Percentiles rank a stretch among this genome's conserved stretches.
phyloP scores from a whole-genome alignment of 2,797 vertebrate genomes.

The Enteromius radiatus region DNA sequence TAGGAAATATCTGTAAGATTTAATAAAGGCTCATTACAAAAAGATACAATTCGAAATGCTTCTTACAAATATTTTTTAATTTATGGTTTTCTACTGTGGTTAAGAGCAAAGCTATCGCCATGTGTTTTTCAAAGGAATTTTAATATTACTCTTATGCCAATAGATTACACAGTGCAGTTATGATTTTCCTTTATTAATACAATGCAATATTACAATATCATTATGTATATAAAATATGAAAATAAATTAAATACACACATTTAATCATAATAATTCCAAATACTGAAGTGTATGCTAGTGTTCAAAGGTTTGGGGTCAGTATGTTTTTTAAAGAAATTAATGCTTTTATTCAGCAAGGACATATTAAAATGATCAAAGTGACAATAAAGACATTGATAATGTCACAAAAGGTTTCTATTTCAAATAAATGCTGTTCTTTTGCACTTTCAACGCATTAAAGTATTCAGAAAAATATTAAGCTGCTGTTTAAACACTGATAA shows the following conservation, averaged over 20 bases:
- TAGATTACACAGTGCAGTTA: not conserved
- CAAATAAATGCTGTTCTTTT: not conserved
- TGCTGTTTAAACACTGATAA: not conserved
- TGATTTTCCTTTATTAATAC: conserved; percentile 12
- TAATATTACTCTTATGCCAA: not conserved
- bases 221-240: conserved; percentile 15
- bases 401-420: not conserved
- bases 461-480: not conserved
- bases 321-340: not conserved
- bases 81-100: not conserved
- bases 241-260: not conserved
- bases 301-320: conserved; percentile 2
- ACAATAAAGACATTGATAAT: not conserved
- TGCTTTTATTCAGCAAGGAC: not conserved
- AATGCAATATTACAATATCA: conserved; percentile 23
- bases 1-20: not conserved
- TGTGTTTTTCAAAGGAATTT: not conserved
- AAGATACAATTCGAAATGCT: not conserved
- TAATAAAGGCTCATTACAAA: not conserved
- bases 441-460: not conserved
- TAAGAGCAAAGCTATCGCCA: not conserved
- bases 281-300: not conserved
- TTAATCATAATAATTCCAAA: not conserved
- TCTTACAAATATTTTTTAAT: not conserved
- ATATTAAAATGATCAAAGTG: not conserved